These are phyloP conservation scores for Egretta garzetta DNA, from an alignment of 2,113 vertebrate genomes.

Conservation along the genomic window DNA sequence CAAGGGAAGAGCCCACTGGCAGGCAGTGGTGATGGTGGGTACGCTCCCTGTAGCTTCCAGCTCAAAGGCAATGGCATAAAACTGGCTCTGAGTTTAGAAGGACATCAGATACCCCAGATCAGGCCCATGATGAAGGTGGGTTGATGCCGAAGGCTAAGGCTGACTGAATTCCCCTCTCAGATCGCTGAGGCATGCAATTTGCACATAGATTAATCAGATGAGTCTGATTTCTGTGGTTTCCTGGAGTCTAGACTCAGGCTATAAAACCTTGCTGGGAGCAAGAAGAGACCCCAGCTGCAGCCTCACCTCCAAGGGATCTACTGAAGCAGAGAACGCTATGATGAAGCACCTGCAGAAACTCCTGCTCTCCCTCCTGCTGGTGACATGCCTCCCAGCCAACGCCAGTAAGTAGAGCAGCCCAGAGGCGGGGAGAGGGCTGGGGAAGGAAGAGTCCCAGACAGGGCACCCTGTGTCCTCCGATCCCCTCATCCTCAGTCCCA, in stretches of 20 bases:
- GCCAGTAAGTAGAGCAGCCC: not conserved
- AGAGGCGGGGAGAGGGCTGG: not conserved
- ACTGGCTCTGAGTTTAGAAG: not conserved
- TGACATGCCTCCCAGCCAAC: not conserved
- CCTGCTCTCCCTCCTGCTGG: slow-evolving; percentile 15
- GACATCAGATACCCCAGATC: not conserved
- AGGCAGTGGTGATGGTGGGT: not conserved
- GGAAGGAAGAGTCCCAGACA: not conserved
- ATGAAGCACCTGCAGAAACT: not conserved
- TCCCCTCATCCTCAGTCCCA: not conserved
- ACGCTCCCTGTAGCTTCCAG: not conserved
- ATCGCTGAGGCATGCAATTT: slow-evolving; percentile 11
- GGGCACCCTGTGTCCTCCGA: fast-evolving
- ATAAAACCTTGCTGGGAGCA: slow-evolving; percentile 46
- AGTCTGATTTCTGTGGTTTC: slow-evolving; percentile 42
- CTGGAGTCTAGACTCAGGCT: slow-evolving; percentile 46
- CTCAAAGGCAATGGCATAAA: not conserved
- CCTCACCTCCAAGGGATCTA: not conserved
- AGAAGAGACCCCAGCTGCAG: not conserved
- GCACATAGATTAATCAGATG: slow-evolving; percentile 11
- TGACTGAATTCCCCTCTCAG: slow-evolving; percentile 11
- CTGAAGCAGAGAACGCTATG: fast-evolving
- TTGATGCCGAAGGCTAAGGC: not conserved
- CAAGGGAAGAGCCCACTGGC: not conserved
- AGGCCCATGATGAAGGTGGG: not conserved